Base-by-base conservation (phyloP, 2,113 vertebrate genomes). In the Pteropus alecto region DNA sequence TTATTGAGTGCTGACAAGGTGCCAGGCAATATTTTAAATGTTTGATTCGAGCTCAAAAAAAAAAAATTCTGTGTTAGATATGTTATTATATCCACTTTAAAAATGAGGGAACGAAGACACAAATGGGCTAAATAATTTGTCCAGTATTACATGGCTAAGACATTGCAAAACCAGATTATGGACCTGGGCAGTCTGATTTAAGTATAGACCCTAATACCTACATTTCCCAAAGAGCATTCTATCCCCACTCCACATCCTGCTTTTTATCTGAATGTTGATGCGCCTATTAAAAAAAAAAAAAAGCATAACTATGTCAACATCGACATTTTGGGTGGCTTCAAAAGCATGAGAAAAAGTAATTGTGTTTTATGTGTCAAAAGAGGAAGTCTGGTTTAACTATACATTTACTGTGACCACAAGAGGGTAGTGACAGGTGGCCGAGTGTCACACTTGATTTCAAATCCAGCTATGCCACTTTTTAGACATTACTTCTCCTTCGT, bases 221-320 rank as follows among this genome's bases (percentile, higher is more conserved):
- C 63, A 82, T 48, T 78, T 26, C 60, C 21, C 21, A 2, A 67
- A 60, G 8, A 73, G 9, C 2, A 30, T 51, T 90, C 11, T 73
- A 21, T 67, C 28, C 5, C 15, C 1, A 92, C 1, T 2, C 10
- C 15, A 7, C 18, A 15, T 6, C 11, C 5, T 28, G 15, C 13
- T 30, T 90, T 86, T 92, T 77, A 60, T 16, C 24, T 74, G 21
- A 84, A 74, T 0, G 9, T 46, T 68, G 16, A 76, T 68, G 4
- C 65, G 1, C 14, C 15, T 63, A 5, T 19, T 24, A 21, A 33
- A 41, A 13, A 8, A 61, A 38, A 68, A 41, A 7, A 35, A 30
- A 3, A 30, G 9, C 16, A 12, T 6, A 76, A 19, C 35, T 56
- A 18, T 58, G 68, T 61, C 54, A 33, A n/a, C 35, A 48, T 71